A percentile compares a stretch with the other conserved stretches of the same genome.
phyloP scores from a whole-genome alignment of 2,888 invertebrate species.

The Harpalus rufipes region DNA sequence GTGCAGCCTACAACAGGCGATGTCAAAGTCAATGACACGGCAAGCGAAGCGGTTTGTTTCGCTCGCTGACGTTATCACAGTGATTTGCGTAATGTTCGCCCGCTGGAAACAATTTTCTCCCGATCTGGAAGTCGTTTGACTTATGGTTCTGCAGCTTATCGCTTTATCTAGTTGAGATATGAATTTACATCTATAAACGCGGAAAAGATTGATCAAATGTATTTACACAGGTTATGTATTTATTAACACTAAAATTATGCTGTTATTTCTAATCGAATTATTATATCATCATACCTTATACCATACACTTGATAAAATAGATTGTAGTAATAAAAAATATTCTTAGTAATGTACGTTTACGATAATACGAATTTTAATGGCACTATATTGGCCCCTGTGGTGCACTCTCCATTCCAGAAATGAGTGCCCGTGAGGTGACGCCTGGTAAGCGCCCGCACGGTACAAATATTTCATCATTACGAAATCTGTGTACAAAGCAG shows the following conservation, averaged over 20 bases:
- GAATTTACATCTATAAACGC: constrained; percentile 20
- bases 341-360: too few species aligned
- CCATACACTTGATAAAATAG: neutral
- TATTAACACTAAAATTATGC: neutral
- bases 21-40: constrained; percentile 63
- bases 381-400: too few species aligned
- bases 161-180: constrained; percentile 36
- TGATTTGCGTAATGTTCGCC: constrained; percentile 54
- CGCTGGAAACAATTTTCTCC: constrained; percentile 39
- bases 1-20: neutral
- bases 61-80: constrained; percentile 24
- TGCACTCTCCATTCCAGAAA: too few species aligned
- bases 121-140: constrained; percentile 38
- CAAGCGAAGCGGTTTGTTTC: neutral
- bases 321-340: too few species aligned
- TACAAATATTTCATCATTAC: too few species aligned
- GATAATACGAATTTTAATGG: too few species aligned
- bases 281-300: neutral
- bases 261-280: neutral
- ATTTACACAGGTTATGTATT: neutral
- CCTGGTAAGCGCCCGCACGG: too few species aligned
- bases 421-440: too few species aligned
- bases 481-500: too few species aligned
- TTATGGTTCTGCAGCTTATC: constrained; percentile 49
- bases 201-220: constrained; percentile 15